Evolutionary conservation across 2,113 vertebrate species (phyloP), one percentile per base, ranked within the genome.

Genomic region (Zosterops pallidus): DNA sequence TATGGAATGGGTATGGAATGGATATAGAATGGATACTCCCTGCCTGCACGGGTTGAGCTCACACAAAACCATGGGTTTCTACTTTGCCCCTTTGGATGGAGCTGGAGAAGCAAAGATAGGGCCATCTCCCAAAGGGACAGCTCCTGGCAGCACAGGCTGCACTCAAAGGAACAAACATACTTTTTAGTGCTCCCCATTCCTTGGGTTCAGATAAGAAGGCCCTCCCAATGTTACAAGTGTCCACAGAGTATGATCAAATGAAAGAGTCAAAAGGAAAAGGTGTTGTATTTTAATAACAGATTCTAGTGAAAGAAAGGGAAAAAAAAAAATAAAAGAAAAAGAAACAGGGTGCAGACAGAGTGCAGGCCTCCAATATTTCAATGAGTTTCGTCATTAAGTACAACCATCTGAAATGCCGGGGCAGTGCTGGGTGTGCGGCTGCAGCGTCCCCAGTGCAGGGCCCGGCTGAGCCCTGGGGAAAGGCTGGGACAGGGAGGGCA

Each of bases 381-480:
- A 8, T 12, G 9, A 26, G 12, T 13, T 76, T 56, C 65, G 26
- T 62, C 56, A 64, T 46, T 31, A 50, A 68, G 76, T 12, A 35
- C 12, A 75, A 49, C 19, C 0, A 28, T n/a, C 12, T 26, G 11
- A 22, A 63, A 75, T 2, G 5, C 21, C 1, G 5, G 10, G 15
- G 3, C 31, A 3, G 22, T 39, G 25, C 19, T 5, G 1, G 35
- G 5, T 24, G 60, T 37, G 76, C 3, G 3, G 60, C 53, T 52
- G 35, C 74, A n/a, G 7, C 0, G 20, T 52, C 55, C 33, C 69
- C 86, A 69, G 3, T 2, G 1, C 64, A 37, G 50, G 77, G 69
- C 69, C 4, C 2, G 9, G 65, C 71, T 16, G 83, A 91, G 88
- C 63, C 69, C 21, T 5, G 4, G 39, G 46, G 64, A 89, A 77